Percentiles rank a stretch among this genome's conserved stretches.
Conservation (phyloP, 2,797 vertebrate genomes). For the Trachops cirrhosus region DNA sequence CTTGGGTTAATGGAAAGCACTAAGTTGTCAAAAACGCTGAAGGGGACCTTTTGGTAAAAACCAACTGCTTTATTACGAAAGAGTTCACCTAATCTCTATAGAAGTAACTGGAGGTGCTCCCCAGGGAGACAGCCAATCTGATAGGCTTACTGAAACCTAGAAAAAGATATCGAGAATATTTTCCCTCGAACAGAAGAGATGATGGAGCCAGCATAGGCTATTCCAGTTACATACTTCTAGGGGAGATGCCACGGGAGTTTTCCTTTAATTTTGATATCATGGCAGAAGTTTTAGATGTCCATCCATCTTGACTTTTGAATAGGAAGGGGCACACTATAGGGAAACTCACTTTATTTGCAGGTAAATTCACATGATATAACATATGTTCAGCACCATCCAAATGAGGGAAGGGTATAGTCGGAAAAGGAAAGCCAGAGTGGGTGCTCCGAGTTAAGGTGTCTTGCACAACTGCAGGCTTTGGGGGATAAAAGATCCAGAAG, state of each 20-base stretch:
- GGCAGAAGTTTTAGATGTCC: not conserved
- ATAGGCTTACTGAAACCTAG: not conserved
- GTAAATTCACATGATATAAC: not conserved
- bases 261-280: not conserved
- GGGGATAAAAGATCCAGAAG: not conserved
- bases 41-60: not conserved
- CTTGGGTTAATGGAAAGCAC: not conserved
- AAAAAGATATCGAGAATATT: not conserved
- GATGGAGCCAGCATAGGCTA: not conserved
- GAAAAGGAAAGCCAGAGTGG: not conserved
- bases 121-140: not conserved
- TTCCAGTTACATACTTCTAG: not conserved
- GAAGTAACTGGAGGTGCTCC: not conserved
- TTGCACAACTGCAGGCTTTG: not conserved
- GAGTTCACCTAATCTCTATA: not conserved
- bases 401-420: not conserved
- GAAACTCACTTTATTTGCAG: not conserved
- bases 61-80: not conserved
- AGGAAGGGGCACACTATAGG: not conserved
- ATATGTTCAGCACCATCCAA: not conserved
- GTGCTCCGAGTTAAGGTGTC: not conserved
- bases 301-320: not conserved
- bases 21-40: not conserved
- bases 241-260: not conserved
- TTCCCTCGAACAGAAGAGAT: not conserved